A percentile compares a stretch with the other conserved stretches of the same genome.
Conservation (phyloP, 1,140 invertebrate genomes). For the Thereuonema tuberculata region DNA sequence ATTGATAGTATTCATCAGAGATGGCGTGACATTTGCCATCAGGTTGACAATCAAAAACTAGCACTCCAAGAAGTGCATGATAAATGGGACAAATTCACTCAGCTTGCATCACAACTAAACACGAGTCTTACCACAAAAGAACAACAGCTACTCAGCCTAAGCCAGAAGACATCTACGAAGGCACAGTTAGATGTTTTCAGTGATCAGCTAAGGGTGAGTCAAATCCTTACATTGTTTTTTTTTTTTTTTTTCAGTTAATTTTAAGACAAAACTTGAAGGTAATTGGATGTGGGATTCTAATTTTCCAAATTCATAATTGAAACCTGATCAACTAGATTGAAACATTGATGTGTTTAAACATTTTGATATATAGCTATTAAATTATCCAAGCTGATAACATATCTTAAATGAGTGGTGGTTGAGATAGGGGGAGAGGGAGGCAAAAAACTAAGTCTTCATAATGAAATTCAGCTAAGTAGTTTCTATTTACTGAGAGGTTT, state of each 20-base stretch:
- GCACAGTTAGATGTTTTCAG: slow-evolving; percentile 1
- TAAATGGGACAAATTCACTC: slow-evolving; percentile 48
- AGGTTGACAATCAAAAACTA: slow-evolving; percentile 48
- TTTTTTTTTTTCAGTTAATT: not conserved
- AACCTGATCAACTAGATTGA: too few relatives aligned
- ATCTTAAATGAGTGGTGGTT: too few relatives aligned
- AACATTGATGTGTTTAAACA: too few relatives aligned
- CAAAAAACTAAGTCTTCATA: too few relatives aligned
- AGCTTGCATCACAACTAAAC: not conserved
- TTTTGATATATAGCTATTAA: too few relatives aligned
- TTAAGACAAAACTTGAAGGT: not conserved
- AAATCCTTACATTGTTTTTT: not conserved
- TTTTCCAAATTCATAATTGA: too few relatives aligned
- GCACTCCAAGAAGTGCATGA: slow-evolving; percentile 47
- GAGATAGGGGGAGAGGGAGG: too few relatives aligned
- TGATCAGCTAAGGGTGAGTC: not conserved
- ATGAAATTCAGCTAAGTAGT: too few relatives aligned
- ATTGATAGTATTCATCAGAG: slow-evolving; percentile 46
- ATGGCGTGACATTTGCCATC: slow-evolving; percentile 56
- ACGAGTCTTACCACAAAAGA: not conserved
- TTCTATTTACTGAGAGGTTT: too few relatives aligned
- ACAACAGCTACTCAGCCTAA: not conserved
- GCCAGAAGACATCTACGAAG: not conserved
- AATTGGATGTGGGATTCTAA: not conserved
- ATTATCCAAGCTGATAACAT: too few relatives aligned